A percentile compares a stretch with the other conserved stretches of the same genome.
Conservation (phyloP, 2,113 vertebrate genomes). For the Pithys albifrons region DNA sequence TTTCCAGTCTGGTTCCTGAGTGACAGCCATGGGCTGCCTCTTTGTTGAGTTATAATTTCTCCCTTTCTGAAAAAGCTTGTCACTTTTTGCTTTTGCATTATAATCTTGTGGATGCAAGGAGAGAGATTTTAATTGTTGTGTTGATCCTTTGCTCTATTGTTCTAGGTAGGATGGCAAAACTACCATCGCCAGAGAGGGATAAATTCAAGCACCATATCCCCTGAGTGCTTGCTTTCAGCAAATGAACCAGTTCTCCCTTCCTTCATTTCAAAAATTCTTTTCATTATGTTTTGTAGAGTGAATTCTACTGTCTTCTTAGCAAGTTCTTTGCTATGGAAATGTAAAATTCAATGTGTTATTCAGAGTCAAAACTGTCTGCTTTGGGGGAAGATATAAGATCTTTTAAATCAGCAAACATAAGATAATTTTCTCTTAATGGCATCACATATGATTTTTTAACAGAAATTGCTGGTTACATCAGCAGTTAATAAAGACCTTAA, state of each 20-base stretch:
- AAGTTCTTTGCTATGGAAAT: neutral
- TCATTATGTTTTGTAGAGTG: neutral
- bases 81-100: neutral
- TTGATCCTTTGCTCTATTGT: neutral
- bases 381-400: neutral
- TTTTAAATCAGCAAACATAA: neutral
- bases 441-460: neutral
- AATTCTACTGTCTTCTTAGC: neutral
- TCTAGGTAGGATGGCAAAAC: neutral
- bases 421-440: neutral
- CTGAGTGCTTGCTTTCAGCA: neutral
- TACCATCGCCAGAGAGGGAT: neutral
- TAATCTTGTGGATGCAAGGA: neutral
- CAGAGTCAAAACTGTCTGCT: neutral
- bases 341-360: neutral
- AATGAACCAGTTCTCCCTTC: neutral
- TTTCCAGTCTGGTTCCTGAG: constrained; percentile 24
- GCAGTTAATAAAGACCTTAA: neutral
- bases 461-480: neutral
- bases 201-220: neutral
- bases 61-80: neutral
- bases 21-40: neutral
- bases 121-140: neutral
- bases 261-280: neutral
- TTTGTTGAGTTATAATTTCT: neutral